A percentile compares a stretch with the other conserved stretches of the same genome.
Conservation (phyloP, 37 sponge, comb jelly and placozoan species). For the Mnemiopsis leidyi region DNA sequence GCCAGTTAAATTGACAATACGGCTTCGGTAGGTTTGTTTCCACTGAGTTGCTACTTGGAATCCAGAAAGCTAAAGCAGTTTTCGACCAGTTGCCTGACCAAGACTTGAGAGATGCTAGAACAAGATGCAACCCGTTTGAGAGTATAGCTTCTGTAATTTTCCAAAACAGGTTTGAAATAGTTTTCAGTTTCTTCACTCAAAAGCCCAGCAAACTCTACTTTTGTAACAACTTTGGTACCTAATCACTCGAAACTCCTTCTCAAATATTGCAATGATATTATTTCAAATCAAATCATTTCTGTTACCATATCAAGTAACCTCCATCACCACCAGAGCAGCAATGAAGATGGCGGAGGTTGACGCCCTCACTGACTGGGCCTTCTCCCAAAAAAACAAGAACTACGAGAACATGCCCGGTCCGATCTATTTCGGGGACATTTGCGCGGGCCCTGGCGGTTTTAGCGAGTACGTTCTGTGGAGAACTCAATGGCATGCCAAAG, state of each 20-base stretch:
- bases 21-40: slow-evolving; percentile 14
- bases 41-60: background rate
- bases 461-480: slow-evolving; percentile 96
- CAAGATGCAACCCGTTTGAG: slow-evolving; percentile 90
- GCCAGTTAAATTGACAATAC: too few species aligned
- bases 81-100: background rate
- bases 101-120: slow-evolving; percentile 72
- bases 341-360: slow-evolving; percentile 99
- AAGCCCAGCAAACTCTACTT: background rate
- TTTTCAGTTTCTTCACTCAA: too few species aligned
- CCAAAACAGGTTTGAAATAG: slow-evolving; percentile 97
- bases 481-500: slow-evolving; percentile 89
- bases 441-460: slow-evolving; percentile 99
- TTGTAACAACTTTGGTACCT: background rate
- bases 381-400: slow-evolving; percentile 70
- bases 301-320: too few species aligned
- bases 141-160: slow-evolving; percentile 89
- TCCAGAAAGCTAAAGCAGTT: background rate
- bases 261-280: background rate
- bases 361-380: slow-evolving; percentile 84
- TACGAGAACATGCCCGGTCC: slow-evolving; percentile 66
- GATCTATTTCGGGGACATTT: slow-evolving; percentile 95
- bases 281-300: background rate
- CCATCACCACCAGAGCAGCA: slow-evolving; percentile 78
- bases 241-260: background rate